Evolutionary conservation across 2,113 vertebrate genomes (phyloP).

Genomic region (Eidolon helvum): DNA sequence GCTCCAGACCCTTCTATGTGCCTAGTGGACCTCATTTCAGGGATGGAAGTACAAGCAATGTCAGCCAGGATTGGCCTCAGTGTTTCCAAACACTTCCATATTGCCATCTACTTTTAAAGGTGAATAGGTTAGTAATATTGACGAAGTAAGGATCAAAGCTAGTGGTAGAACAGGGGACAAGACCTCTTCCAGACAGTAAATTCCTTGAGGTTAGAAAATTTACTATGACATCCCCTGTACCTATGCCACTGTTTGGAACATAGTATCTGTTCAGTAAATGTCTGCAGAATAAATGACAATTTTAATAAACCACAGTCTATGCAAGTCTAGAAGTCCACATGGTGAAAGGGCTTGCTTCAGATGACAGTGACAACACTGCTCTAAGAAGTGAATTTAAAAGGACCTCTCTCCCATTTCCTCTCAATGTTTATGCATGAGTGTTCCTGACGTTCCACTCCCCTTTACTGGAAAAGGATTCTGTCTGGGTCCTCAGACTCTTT

Average conservation of each 20-base stretch:
- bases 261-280: not conserved
- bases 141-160: not conserved
- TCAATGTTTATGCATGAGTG: accelerated
- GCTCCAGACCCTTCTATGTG: not conserved
- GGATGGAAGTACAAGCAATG: accelerated
- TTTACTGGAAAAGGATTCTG: not conserved
- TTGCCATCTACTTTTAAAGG: not conserved
- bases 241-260: not conserved
- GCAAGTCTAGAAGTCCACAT: not conserved
- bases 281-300: not conserved
- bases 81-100: not conserved
- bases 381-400: not conserved
- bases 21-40: not conserved
- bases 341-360: not conserved
- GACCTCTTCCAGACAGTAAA: not conserved
- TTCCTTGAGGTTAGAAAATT: not conserved
- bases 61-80: not conserved
- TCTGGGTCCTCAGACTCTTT: not conserved
- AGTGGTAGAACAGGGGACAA: not conserved
- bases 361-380: not conserved
- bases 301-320: not conserved
- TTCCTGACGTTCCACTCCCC: not conserved
- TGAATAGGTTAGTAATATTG: not conserved
- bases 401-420: not conserved
- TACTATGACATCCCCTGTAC: not conserved